phyloP scores from a whole-genome alignment of 2,113 vertebrate species.

The Nipponia nippon region DNA sequence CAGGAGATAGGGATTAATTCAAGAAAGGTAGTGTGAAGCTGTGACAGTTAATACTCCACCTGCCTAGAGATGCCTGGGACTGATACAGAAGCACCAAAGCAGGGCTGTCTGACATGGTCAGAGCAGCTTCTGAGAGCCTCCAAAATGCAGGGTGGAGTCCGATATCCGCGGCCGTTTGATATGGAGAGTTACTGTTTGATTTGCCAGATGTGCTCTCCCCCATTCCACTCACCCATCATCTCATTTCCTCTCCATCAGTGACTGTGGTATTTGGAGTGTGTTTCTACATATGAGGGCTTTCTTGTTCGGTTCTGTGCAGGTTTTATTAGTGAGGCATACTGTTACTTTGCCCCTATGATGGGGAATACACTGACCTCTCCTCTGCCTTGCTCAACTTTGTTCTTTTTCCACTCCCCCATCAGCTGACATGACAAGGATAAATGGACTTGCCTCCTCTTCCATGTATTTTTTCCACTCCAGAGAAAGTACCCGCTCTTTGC shows the following conservation, averaged over 20 bases:
- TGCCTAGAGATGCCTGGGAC: neutral
- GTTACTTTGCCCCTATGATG: neutral
- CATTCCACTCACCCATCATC: neutral
- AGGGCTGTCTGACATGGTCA: neutral
- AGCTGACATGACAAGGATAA: neutral
- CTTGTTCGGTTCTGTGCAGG: neutral
- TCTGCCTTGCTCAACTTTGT: neutral
- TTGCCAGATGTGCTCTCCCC: neutral
- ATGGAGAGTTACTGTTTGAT: neutral
- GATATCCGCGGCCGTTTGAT: rapidly evolving
- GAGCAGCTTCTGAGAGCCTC: neutral
- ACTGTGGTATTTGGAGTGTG: neutral
- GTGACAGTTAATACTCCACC: neutral
- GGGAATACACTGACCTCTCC: neutral
- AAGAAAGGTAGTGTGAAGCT: neutral
- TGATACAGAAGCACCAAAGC: neutral
- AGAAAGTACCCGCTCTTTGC: neutral
- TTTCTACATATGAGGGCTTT: neutral
- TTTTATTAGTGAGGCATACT: neutral
- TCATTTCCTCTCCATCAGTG: conserved; percentile 7
- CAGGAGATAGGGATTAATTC: neutral
- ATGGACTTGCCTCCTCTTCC: neutral
- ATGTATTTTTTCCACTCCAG: neutral
- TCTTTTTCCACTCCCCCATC: neutral
- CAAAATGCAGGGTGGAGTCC: neutral